A percentile compares a stretch with the other conserved stretches of the same genome.
Evolutionary conservation across 2,113 vertebrate species (phyloP).

Genomic region (Thamnophis sirtalis): DNA sequence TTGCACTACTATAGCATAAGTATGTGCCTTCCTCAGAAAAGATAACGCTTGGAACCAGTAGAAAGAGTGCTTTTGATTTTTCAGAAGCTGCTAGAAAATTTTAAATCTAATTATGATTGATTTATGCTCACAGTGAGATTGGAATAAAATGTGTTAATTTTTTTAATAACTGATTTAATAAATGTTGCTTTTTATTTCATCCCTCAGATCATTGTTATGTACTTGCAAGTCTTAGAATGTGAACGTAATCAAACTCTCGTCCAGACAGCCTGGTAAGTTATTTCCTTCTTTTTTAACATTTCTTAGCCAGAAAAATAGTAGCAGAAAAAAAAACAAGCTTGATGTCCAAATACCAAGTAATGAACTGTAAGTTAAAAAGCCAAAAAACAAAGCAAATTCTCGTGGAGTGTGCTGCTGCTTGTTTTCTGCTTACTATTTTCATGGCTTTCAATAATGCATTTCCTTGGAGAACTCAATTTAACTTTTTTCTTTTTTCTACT

Average conservation of each 20-base stretch:
- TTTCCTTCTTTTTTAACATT: constrained; percentile 35
- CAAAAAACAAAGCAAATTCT: neutral
- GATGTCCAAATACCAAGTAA: constrained; percentile 66
- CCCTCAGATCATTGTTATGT: constrained; percentile 94
- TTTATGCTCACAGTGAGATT: neutral
- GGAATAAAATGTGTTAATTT: neutral
- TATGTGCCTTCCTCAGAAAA: neutral
- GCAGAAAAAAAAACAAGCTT: constrained; percentile 83
- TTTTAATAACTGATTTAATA: neutral
- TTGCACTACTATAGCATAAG: neutral
- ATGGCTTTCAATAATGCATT: constrained; percentile 71
- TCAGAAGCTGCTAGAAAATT: neutral
- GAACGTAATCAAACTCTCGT: constrained; percentile 97
- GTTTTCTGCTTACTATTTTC: constrained; percentile 85
- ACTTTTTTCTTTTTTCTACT: constrained; percentile 99
- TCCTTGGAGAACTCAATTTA: constrained; percentile 91
- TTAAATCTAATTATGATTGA: accelerated
- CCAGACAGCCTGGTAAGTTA: constrained; percentile 98
- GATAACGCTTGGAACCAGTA: neutral
- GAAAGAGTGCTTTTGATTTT: neutral
- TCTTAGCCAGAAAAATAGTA: constrained; percentile 80
- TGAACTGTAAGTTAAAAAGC: constrained; percentile 58
- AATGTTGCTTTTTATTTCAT: constrained; percentile 27
- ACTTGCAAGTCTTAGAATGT: constrained; percentile 98
- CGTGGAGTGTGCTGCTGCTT: constrained; percentile 56